A percentile compares a stretch with the other conserved stretches of the same genome.
Conservation (phyloP, 2,888 invertebrate species). For the Cacoxenus indagator region DNA sequence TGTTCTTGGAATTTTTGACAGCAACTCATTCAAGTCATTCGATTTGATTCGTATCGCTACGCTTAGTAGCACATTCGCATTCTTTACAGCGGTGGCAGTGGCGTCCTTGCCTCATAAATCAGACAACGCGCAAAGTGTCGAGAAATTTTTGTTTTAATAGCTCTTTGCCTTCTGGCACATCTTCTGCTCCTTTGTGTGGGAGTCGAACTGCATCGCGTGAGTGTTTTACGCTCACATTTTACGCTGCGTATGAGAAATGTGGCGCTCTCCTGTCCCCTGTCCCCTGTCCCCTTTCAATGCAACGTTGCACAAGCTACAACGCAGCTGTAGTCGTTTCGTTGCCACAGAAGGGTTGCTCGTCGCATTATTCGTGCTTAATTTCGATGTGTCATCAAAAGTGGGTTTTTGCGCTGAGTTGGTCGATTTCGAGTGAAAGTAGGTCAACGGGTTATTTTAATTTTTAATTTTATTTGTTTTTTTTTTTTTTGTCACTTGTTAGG, state of each 20-base stretch:
- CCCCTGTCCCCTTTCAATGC: too few species aligned
- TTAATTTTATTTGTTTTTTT: too few species aligned
- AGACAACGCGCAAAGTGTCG: not conserved
- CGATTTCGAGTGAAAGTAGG: not conserved
- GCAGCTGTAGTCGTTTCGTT: too few species aligned
- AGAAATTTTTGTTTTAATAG: not conserved
- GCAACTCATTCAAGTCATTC: not conserved
- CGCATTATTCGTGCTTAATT: not conserved
- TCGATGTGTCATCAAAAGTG: slow-evolving; percentile 17
- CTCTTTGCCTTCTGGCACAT: slow-evolving; percentile 3
- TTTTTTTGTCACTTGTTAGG: too few species aligned
- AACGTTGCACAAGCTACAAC: too few species aligned
- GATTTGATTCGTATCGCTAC: too few species aligned
- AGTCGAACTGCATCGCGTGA: slow-evolving; percentile 6
- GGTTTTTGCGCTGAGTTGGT: slow-evolving; percentile 1
- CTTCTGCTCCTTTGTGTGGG: slow-evolving; percentile 12
- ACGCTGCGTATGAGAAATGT: slow-evolving; percentile 11
- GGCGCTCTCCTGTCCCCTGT: not conserved
- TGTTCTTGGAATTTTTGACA: slow-evolving; percentile 3
- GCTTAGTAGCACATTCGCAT: not conserved
- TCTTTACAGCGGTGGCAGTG: not conserved
- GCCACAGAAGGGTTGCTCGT: slow-evolving; percentile 1
- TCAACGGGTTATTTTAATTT: too few species aligned
- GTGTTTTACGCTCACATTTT: not conserved
- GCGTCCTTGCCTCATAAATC: slow-evolving; percentile 17